Percentiles rank a stretch among this genome's conserved stretches.
Evolutionary conservation across 2,113 vertebrate species (phyloP).

Genomic region (Scortum barcoo): DNA sequence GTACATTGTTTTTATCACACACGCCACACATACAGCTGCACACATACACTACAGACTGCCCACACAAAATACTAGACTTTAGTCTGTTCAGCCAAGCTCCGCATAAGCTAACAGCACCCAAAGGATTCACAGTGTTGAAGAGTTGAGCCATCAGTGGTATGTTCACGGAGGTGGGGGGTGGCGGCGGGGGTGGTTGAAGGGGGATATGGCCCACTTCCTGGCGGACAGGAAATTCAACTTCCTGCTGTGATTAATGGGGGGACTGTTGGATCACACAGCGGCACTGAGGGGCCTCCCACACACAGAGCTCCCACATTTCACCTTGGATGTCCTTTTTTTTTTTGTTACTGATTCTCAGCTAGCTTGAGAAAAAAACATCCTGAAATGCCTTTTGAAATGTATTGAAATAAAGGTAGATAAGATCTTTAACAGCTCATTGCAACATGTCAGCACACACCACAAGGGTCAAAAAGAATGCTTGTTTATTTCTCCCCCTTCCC

Average conservation of each 20-base stretch:
- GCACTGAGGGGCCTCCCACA: slow-evolving; percentile 67
- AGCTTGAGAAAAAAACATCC: slow-evolving; percentile 28
- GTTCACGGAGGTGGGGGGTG: slow-evolving; percentile 21
- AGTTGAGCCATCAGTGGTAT: slow-evolving; percentile 38
- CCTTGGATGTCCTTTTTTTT: slow-evolving; percentile 30
- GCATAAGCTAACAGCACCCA: slow-evolving; percentile 61
- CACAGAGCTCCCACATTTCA: slow-evolving; percentile 62
- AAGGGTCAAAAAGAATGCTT: slow-evolving; percentile 1
- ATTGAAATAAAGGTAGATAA: slow-evolving; percentile 8
- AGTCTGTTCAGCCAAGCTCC: slow-evolving; percentile 52
- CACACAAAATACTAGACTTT: slow-evolving; percentile 57
- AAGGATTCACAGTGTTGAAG: slow-evolving; percentile 65
- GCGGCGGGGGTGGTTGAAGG: slow-evolving; percentile 16
- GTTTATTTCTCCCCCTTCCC: slow-evolving; percentile 37
- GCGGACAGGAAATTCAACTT: slow-evolving; percentile 81
- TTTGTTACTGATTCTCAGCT: slow-evolving; percentile 3
- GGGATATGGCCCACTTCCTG: slow-evolving; percentile 68
- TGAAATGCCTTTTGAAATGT: not conserved
- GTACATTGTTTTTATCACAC: slow-evolving; percentile 73
- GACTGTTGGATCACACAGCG: slow-evolving; percentile 57
- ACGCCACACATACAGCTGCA: slow-evolving; percentile 66
- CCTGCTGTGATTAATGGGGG: slow-evolving; percentile 81
- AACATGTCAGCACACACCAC: slow-evolving; percentile 22
- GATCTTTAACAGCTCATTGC: slow-evolving; percentile 20
- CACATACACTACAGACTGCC: too few relatives aligned